Conservation (phyloP, 2,888 invertebrate species). For the Hyposoter dolosus region DNA sequence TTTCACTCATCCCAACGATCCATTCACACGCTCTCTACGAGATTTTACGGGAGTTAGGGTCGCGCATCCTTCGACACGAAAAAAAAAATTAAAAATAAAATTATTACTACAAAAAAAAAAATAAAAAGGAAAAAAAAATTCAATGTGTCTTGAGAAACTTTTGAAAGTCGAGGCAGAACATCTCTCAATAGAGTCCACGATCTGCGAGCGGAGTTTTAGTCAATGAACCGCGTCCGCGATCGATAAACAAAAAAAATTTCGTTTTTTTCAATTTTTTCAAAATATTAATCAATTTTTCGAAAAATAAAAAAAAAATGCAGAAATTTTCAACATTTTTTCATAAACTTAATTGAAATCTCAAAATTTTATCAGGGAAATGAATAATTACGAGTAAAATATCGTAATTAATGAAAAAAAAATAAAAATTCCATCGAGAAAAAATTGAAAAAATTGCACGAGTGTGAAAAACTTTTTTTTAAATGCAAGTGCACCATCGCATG, state of each 20-base stretch:
- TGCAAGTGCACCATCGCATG: conserved; percentile 77
- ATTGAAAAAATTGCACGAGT: background rate
- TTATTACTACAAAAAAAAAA: background rate
- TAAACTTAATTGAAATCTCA: background rate
- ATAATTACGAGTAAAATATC: background rate
- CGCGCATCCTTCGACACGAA: conserved; percentile 7
- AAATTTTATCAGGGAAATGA: background rate
- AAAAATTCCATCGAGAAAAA: background rate
- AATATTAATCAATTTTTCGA: background rate
- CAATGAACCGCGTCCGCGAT: conserved; percentile 4
- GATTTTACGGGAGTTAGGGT: conserved; percentile 43
- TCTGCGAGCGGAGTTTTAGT: background rate
- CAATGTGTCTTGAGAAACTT: conserved; percentile 9
- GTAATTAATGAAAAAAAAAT: background rate
- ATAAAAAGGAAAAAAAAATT: background rate
- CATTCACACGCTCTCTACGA: conserved; percentile 78
- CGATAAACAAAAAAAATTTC: background rate
- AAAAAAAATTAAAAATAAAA: background rate
- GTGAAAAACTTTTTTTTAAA: background rate
- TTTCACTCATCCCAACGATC: conserved; percentile 44
- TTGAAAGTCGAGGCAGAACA: conserved; percentile 17
- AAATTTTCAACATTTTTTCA: background rate
- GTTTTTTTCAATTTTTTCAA: background rate
- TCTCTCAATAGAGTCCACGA: conserved; percentile 28
- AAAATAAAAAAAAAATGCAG: background rate